Conservation (phyloP, 37 sponge, comb jelly and placozoan species). For the Ephydatia muelleri region DNA sequence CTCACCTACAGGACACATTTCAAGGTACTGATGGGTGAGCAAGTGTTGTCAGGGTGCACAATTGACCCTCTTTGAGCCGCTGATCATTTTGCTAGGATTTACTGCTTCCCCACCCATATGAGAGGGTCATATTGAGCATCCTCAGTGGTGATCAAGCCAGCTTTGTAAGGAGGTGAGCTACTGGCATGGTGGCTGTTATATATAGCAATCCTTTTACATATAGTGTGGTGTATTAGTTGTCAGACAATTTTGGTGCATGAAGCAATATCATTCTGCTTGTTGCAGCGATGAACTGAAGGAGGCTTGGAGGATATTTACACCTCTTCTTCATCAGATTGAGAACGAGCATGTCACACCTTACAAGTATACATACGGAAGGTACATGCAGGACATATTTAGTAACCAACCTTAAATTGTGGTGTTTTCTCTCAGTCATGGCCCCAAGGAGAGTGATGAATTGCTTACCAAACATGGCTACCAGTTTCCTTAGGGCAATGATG, state of each 20-base stretch:
- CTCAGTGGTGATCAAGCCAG: slow-evolving; percentile 89
- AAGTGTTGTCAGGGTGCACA: too few relatives aligned
- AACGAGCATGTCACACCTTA: slow-evolving; percentile 65
- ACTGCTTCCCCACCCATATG: slow-evolving; percentile 95
- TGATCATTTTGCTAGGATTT: slow-evolving; percentile 50
- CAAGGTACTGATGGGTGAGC: too few relatives aligned
- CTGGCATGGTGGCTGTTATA: too few relatives aligned
- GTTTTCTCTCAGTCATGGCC: slow-evolving; percentile 79
- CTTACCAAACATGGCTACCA: slow-evolving; percentile 62
- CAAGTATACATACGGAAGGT: slow-evolving; percentile 90
- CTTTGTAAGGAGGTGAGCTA: slow-evolving; percentile 90
- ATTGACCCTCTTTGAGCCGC: neutral
- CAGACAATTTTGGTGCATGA: too few relatives aligned
- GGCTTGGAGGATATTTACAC: slow-evolving; percentile 99
- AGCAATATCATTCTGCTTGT: too few relatives aligned
- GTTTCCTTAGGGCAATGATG: too few relatives aligned
- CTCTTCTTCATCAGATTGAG: slow-evolving; percentile 95
- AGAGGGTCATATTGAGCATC: slow-evolving; percentile 92
- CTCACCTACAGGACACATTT: slow-evolving; percentile 89
- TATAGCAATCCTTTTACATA: too few relatives aligned
- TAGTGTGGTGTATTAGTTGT: too few relatives aligned
- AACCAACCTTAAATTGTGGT: neutral
- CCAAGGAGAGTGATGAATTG: slow-evolving; percentile 87
- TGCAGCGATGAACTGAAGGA: slow-evolving; percentile 96
- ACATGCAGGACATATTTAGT: neutral